phyloP scores from a whole-genome alignment of 1,140 invertebrate genomes.

The Papilio xuthus region DNA sequence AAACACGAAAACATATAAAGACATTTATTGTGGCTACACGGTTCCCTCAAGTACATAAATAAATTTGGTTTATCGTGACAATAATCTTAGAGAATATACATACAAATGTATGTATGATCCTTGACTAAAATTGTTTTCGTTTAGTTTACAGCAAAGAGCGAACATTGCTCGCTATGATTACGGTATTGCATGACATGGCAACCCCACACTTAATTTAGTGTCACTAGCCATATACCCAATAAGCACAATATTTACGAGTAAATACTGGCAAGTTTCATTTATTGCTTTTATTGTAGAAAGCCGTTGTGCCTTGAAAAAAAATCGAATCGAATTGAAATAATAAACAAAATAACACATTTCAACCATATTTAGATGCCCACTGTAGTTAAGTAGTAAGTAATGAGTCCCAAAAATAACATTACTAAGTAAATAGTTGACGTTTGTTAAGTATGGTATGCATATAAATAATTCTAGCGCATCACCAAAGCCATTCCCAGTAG shows the following conservation, averaged over 20 bases:
- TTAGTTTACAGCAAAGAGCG: neutral
- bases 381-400: neutral
- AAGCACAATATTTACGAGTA: neutral
- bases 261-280: neutral
- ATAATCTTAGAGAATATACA: conserved; percentile 14
- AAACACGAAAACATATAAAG: conserved; percentile 4
- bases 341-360: no score
- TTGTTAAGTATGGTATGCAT: neutral
- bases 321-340: no score
- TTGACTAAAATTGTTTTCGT: conserved; percentile 7
- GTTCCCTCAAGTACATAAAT: neutral
- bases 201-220: neutral
- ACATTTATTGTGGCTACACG: neutral
- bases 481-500: conserved; percentile 34
- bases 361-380: neutral
- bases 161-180: conserved; percentile 24
- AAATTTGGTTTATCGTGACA: conserved; percentile 17
- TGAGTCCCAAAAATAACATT: neutral
- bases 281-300: no score
- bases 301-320: no score
- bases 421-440: neutral
- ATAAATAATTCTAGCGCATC: conserved; percentile 19
- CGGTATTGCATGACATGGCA: conserved; percentile 18
- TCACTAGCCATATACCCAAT: neutral
- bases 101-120: neutral